Evolutionary conservation across 2,797 vertebrate species (phyloP), one percentile per base, ranked within the genome.

Genomic region (Chelon labrosus): DNA sequence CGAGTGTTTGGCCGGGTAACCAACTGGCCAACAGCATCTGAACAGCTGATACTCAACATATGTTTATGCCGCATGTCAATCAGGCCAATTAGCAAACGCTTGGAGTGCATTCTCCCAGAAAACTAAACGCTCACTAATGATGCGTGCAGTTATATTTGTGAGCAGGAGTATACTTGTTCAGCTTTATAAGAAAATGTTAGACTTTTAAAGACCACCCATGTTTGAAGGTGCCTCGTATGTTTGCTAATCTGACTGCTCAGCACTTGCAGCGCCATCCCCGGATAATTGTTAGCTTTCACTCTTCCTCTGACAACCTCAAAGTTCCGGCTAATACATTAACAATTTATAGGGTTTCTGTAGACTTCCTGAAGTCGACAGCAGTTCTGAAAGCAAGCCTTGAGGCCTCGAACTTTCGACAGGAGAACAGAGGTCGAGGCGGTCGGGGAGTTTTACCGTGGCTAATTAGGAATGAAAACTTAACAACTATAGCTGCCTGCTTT

Each of bases 311-410:
- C 72, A 76, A 67, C 59, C 70, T 70, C 19, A 78, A 63, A 65
- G 73, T 80, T 86, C 55, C 57, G 19, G 57, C 69, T 58, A 73
- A 73, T 78, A 39, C 70, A 71, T 77, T 80, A 78, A 79, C 72
- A 86, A 76, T 88, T 86, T 77, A 80, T 70, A 81, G 70, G 12
- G 51, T 69, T 81, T 71, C 74, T 71, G 9, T 38, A 68, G 70
- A 86, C 85, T 89, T 91, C 87, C 86, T 84, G 80, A 71, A 70
- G 85, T 70, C 84, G 88, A 91, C 82, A 78, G 74, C 78, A 75
- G 50, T 54, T 81, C 73, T 89, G 74, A 80, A 77, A 81, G 77
- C 65, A 39, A 74, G 74, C 79, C 87, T 71, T 19, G 60, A 73
- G 83, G 85, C 71, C 54, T 64, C 2, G 10, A 75, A 75, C 67